Evolutionary conservation across 2,888 invertebrate species (phyloP).

Genomic region (Drosophila anceps): DNA sequence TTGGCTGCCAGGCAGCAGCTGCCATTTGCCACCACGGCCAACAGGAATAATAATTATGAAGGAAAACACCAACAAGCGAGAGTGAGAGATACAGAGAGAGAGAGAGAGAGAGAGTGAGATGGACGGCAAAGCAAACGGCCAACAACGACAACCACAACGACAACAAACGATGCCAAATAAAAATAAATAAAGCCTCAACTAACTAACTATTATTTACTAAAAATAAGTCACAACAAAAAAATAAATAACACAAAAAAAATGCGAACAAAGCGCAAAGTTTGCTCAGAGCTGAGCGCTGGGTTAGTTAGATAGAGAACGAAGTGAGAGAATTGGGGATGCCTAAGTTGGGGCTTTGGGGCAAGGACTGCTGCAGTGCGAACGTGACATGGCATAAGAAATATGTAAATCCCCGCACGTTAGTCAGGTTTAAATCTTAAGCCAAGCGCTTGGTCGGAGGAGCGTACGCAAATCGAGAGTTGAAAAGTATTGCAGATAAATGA

Average conservation of each 20-base stretch:
- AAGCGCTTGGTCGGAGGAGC: slow-evolving; percentile 31
- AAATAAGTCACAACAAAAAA: slow-evolving; percentile 67
- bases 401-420: slow-evolving; percentile 62
- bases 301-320: background rate
- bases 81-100: slow-evolving; percentile 1
- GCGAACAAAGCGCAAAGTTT: slow-evolving; percentile 39
- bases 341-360: slow-evolving; percentile 1
- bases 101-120: slow-evolving; percentile 1
- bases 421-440: slow-evolving; percentile 63
- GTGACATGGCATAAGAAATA: slow-evolving; percentile 66
- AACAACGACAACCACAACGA: slow-evolving; percentile 30
- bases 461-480: slow-evolving; percentile 57
- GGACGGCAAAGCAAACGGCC: slow-evolving; percentile 37
- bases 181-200: slow-evolving; percentile 68
- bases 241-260: slow-evolving; percentile 1
- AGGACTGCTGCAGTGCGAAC: slow-evolving; percentile 51
- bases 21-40: slow-evolving; percentile 56
- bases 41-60: slow-evolving; percentile 65
- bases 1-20: slow-evolving; percentile 55
- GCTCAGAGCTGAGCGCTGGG: slow-evolving; percentile 10
- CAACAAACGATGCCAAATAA: slow-evolving; percentile 41
- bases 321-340: too few relatives aligned
- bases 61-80: slow-evolving; percentile 51
- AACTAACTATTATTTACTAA: slow-evolving; percentile 80
- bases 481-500: slow-evolving; percentile 61